phyloP scores from a whole-genome alignment of 2,888 invertebrate species.

The Perizoma affinitatum region DNA sequence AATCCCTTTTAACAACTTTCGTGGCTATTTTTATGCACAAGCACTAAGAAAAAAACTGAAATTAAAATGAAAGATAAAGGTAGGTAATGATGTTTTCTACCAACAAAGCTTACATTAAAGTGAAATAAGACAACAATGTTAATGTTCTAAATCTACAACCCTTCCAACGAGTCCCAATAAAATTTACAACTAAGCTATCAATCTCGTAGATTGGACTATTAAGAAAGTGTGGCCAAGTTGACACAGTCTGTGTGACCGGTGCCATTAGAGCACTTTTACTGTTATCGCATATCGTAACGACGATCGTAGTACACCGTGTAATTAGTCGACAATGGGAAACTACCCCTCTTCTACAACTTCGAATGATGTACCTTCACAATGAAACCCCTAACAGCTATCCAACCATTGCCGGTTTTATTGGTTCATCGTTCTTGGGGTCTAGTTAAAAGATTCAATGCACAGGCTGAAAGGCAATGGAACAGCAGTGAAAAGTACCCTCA shows the following conservation, averaged over 20 bases:
- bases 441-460: conserved; percentile 41
- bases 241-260: conserved; percentile 62
- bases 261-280: conserved; percentile 78
- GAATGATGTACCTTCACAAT: conserved; percentile 14
- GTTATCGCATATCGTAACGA: conserved; percentile 78
- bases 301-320: conserved; percentile 63
- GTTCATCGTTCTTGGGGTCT: not conserved
- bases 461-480: conserved; percentile 13
- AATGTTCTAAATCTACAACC: conserved; percentile 13
- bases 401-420: conserved; percentile 39
- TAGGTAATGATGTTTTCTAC: too few species aligned
- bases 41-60: too few species aligned
- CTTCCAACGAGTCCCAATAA: conserved; percentile 46
- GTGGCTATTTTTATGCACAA: too few species aligned
- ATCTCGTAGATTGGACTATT: conserved; percentile 60
- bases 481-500: conserved; percentile 35
- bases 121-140: conserved; percentile 3
- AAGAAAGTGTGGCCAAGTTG: conserved; percentile 69
- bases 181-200: conserved; percentile 60
- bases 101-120: not conserved
- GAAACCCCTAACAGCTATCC: conserved; percentile 3
- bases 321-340: conserved; percentile 70
- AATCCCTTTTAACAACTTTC: too few species aligned
- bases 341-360: conserved; percentile 49
- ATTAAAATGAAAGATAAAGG: too few species aligned